These are phyloP conservation scores for Acanthiza pusilla DNA, from an alignment of 2,797 vertebrate species.

Conservation along the genomic window DNA sequence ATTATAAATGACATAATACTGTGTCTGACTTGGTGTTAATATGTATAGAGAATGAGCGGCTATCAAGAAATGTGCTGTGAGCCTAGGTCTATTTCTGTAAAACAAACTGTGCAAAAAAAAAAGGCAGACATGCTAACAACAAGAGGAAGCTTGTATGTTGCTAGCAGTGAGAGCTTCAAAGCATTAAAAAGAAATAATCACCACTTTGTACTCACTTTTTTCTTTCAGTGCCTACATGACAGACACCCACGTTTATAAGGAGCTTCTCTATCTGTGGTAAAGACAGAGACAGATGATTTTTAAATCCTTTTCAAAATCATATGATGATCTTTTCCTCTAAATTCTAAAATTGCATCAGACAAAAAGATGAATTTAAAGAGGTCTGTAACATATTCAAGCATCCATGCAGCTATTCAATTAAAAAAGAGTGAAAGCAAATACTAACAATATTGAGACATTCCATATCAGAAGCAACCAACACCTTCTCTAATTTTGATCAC, in stretches of 20 bases:
- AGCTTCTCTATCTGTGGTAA: neutral
- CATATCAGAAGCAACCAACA: neutral
- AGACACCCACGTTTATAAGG: slow-evolving; percentile 2
- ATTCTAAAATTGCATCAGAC: neutral
- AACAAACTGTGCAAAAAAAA: slow-evolving; percentile 24
- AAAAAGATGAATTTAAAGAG: neutral
- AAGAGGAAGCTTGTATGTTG: neutral
- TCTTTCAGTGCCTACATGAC: neutral
- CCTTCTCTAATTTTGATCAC: neutral
- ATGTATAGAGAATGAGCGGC: neutral
- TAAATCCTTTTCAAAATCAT: neutral
- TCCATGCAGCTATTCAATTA: neutral
- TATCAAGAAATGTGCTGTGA: neutral
- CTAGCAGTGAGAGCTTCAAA: slow-evolving; percentile 14
- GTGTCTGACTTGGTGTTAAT: neutral
- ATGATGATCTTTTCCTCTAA: neutral
- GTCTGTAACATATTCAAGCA: neutral
- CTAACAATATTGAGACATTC: neutral
- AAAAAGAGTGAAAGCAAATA: neutral
- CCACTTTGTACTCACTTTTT: slow-evolving; percentile 21
- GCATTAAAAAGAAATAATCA: slow-evolving; percentile 46
- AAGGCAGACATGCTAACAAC: neutral
- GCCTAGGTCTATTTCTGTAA: slow-evolving; percentile 8
- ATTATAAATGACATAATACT: neutral
- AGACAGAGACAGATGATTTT: neutral